phyloP scores from a whole-genome alignment of 2,797 vertebrate genomes.

The Morus bassanus region DNA sequence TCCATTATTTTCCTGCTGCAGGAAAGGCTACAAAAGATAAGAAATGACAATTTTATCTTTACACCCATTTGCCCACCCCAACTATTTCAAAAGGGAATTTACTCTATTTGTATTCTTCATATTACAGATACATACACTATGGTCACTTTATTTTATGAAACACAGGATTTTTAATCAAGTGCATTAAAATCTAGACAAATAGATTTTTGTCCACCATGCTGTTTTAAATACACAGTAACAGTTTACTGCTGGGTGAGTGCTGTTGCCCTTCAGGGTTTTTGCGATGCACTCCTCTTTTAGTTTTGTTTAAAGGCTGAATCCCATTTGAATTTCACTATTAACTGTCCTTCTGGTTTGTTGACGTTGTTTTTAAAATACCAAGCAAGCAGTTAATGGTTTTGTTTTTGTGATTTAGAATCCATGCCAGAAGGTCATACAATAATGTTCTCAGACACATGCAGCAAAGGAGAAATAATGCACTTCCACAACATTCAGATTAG shows the following conservation, averaged over 20 bases:
- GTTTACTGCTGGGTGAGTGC: neutral
- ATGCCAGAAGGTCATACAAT: neutral
- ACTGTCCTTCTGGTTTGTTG: neutral
- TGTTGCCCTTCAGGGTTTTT: neutral
- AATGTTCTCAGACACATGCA: neutral
- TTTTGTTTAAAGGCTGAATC: neutral
- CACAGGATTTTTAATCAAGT: neutral
- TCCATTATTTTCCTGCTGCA: neutral
- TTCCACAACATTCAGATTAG: neutral
- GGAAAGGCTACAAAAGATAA: neutral
- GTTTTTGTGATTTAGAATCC: neutral
- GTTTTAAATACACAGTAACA: neutral
- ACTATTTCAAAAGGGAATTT: neutral
- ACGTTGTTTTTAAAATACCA: neutral
- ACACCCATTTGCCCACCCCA: neutral
- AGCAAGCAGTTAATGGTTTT: neutral
- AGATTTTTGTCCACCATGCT: neutral
- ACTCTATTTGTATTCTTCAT: neutral
- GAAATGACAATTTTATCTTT: neutral
- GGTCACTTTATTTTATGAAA: neutral
- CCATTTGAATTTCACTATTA: neutral
- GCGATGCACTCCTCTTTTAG: neutral
- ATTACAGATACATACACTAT: neutral
- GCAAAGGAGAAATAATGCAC: neutral
- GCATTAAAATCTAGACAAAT: neutral